Percentiles rank a stretch among this genome's conserved stretches.
These are phyloP conservation scores for Stegodyphus mimosarum DNA, from an alignment of 1,140 invertebrate species.

Conservation along the genomic window DNA sequence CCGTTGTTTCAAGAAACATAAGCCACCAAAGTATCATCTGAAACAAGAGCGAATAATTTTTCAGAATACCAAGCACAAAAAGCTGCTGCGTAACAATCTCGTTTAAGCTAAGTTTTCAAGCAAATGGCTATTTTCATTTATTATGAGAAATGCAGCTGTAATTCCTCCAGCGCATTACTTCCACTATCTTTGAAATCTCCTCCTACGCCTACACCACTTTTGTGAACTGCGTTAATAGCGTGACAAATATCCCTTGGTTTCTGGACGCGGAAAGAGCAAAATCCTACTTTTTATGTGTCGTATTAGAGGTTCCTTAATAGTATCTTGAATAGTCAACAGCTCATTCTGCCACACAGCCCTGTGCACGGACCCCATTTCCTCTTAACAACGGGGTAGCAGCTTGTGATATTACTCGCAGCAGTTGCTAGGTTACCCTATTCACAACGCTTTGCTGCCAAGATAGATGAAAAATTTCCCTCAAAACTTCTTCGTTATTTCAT, in stretches of 20 bases:
- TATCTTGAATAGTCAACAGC: conserved; percentile 29
- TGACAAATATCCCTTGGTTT: neutral
- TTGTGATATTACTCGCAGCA: conserved; percentile 15
- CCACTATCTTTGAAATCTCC: too few relatives aligned
- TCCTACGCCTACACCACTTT: too few relatives aligned
- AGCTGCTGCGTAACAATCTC: too few relatives aligned
- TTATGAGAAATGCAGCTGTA: too few relatives aligned
- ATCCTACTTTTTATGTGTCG: neutral
- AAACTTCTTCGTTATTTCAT: conserved; percentile 17
- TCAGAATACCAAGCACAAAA: too few relatives aligned
- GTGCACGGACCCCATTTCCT: conserved; percentile 20
- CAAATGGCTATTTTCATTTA: too few relatives aligned
- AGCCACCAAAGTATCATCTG: too few relatives aligned
- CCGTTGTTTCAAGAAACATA: too few relatives aligned
- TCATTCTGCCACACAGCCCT: conserved; percentile 5
- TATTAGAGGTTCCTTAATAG: conserved; percentile 22
- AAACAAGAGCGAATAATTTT: too few relatives aligned
- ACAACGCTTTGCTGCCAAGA: conserved; percentile 49
- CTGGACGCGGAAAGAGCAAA: conserved; percentile 5
- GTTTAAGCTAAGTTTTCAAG: too few relatives aligned
- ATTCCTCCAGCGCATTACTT: too few relatives aligned
- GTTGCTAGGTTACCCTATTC: conserved; percentile 46
- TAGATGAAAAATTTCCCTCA: conserved; percentile 22
- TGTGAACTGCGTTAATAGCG: neutral
- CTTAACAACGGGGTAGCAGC: conserved; percentile 17